Evolutionary conservation across 2,113 vertebrate genomes (phyloP), one percentile per base, ranked within the genome.

Genomic region (Calidris pygmaea): DNA sequence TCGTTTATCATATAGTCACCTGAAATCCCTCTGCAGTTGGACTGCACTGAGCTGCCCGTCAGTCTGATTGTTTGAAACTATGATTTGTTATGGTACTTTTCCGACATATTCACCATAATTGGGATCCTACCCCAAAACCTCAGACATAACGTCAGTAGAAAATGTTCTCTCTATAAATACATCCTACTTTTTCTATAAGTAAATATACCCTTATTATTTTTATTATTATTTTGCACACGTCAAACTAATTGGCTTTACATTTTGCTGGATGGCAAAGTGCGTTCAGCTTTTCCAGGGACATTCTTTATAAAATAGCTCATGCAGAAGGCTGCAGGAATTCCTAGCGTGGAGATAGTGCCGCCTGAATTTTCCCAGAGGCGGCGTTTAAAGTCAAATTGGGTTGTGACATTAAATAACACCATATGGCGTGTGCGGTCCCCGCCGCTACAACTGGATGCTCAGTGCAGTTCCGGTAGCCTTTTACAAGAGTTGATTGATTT

Each of bases 391-490:
- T 87, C 78, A 56, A 0, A 56, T 58, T 89, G 63, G 72, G 56
- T 66, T 93, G 78, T 92, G 90, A 67, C 91, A 63, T 84, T 90
- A 87, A 95, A 73, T 83, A 72, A 82, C 45, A 55, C 62, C 85
- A 79, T 52, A 37, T 76, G 81, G 50, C 30, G 50, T 50, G 62
- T 76, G 88, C 53, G 0, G 29, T 76, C 67, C 71, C 66, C 59
- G 26, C 80, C 82, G 68, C 89, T 73, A 6, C 6, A 55, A 0
- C 70, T 62, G 9, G 71, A 37, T 52, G 43, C 74, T 94, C 15
- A 5, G 62, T 67, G 73, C 60, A 56, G 43, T 75, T 74, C 60
- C 43, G 41, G 67, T 66, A 67, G 52, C 3, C 0, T 78, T 95
- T 80, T 83, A 79, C 59, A 37, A 12, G 72, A 85, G 58, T 34